Evolutionary conservation across 2,113 vertebrate species (phyloP), one percentile per base, ranked within the genome.

Genomic region (Onychorhynchus coronatus): DNA sequence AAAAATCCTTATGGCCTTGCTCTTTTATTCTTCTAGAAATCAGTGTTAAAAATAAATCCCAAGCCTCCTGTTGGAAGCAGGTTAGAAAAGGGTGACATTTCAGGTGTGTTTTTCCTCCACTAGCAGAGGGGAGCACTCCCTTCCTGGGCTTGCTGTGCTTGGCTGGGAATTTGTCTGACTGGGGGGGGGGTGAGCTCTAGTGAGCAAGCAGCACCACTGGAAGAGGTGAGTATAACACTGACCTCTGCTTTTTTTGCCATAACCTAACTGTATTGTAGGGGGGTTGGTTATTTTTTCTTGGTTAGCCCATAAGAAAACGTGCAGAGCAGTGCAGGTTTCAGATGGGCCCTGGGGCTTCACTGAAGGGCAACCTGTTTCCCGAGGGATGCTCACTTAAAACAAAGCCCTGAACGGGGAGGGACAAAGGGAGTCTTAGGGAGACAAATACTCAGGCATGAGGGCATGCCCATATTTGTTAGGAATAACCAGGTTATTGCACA

Each of bases 191-290:
- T 4, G 18, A 71, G 30, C 25, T 71, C 46, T 13, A 24, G 14
- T 46, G 30, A 85, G 37, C 16, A 22, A 55, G 37, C 0, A n/a
- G 23, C 37, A 46, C 31, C 21, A 28, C 42, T 42, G 25, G 37
- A 30, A 56, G 33, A 56, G 39, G 28, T 17, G 62, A 7, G 7
- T 18, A 2, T 2, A 63, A 58, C 23, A 21, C 0, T 1, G 8
- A 42, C 20, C 24, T 23, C 30, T 13, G 15, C 46, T 28, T 33
- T 44, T 16, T 65, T 80, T 41, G 33, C 28, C 11, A 5, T 12
- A 46, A 62, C 5, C 23, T 16, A n/a, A n/a, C 18, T 2, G 7
- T 8, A 16, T 3, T 23, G 30, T 1, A 35, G 9, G 7, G 5
- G 1, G 9, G 47, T 21, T 6, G 23, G 20, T 6, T 50, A 2